These are phyloP conservation scores for Scaptodrosophila latifasciaeformis DNA, from an alignment of 2,888 invertebrate species.

Conservation along the genomic window DNA sequence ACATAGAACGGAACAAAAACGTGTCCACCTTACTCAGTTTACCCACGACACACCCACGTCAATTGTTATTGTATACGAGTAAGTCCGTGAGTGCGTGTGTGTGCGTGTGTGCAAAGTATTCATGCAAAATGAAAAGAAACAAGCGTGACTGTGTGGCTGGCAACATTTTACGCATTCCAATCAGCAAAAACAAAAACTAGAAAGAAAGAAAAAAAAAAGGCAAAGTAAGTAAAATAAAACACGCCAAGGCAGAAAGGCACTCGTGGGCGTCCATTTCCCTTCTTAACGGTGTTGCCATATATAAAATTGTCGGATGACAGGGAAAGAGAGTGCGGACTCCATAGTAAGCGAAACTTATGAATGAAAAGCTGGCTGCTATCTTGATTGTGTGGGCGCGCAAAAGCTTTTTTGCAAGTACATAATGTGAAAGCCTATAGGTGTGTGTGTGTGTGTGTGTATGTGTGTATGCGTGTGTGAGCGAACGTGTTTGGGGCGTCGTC, in stretches of 20 bases:
- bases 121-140: slow-evolving; percentile 16
- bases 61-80: no score
- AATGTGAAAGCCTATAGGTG: no score
- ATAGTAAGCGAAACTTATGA: slow-evolving; percentile 50
- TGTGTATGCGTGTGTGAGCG: no score
- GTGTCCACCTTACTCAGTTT: no score
- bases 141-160: slow-evolving; percentile 7
- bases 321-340: no score
- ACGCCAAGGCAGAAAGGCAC: slow-evolving; percentile 14
- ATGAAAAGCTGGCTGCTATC: slow-evolving; percentile 50
- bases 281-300: not conserved
- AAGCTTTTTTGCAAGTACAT: slow-evolving; percentile 2
- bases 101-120: slow-evolving; percentile 5
- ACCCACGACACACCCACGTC: slow-evolving; percentile 7
- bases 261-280: slow-evolving; percentile 17
- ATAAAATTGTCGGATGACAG: no score
- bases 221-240: slow-evolving; percentile 51
- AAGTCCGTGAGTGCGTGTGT: not conserved
- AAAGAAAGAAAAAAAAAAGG: slow-evolving; percentile 42
- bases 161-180: slow-evolving; percentile 65
- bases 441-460: no score
- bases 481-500: slow-evolving; percentile 11
- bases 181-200: no score
- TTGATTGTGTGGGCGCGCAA: not conserved
- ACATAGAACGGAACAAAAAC: slow-evolving; percentile 6